phyloP scores from a whole-genome alignment of 1,140 invertebrate genomes.

The Drosophila nikananu region DNA sequence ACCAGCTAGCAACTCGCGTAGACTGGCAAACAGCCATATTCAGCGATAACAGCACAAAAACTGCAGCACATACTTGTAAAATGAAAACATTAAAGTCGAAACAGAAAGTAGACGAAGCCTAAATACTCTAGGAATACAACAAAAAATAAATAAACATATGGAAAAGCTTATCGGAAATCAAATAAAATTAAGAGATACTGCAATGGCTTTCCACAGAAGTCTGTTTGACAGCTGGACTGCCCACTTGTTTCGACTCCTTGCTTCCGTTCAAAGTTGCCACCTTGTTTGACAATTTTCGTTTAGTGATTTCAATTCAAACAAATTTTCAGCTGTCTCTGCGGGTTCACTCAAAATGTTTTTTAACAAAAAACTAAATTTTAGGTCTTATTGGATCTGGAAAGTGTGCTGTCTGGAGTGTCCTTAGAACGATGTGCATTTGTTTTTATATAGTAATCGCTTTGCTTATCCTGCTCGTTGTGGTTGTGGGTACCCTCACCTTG shows the following conservation, averaged over 20 bases:
- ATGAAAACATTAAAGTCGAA: constrained; percentile 15
- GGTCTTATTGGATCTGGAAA: no score
- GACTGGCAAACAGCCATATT: constrained; percentile 60
- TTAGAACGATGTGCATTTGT: neutral
- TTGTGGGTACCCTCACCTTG: neutral
- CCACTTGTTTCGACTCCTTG: neutral
- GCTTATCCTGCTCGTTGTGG: neutral
- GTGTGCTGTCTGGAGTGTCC: neutral
- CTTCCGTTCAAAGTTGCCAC: neutral
- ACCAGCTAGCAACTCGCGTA: constrained; percentile 30
- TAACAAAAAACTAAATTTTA: neutral
- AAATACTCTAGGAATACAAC: neutral
- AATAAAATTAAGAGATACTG: neutral
- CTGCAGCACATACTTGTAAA: constrained; percentile 50
- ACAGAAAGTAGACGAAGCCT: neutral
- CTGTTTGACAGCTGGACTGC: neutral
- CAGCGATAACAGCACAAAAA: constrained; percentile 63
- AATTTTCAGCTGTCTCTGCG: neutral
- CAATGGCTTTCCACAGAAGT: neutral
- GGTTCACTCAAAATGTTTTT: constrained; percentile 5
- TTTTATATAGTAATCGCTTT: neutral
- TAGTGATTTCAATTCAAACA: neutral
- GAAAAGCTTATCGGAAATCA: neutral
- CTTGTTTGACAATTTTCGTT: no score
- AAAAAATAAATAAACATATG: neutral